These are phyloP conservation scores for Meiosimyza platycephala DNA, from an alignment of 2,888 invertebrate genomes.

Conservation along the genomic window DNA sequence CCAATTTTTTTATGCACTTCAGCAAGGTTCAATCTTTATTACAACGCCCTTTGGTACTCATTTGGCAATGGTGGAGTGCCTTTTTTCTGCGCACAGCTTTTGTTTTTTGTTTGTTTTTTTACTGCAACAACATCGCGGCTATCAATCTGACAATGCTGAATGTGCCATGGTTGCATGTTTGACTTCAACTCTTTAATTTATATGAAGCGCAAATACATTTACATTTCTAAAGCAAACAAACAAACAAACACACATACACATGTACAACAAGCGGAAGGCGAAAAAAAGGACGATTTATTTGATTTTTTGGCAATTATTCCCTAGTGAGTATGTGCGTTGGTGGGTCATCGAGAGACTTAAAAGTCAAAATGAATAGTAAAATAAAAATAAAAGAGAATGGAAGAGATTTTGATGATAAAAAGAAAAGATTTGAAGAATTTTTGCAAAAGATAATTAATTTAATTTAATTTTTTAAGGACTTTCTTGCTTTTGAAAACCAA, in stretches of 20 bases:
- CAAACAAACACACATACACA: constrained; percentile 11
- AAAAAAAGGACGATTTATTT: constrained; percentile 19
- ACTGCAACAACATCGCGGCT: constrained; percentile 9
- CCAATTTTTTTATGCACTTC: not conserved
- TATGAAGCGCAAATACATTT: constrained; percentile 26
- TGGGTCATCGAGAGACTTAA: not conserved
- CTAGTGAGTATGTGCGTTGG: constrained; percentile 2
- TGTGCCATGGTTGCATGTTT: not conserved
- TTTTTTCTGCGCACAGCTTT: constrained; percentile 5
- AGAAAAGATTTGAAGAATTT: too few relatives aligned
- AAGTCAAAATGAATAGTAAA: constrained; percentile 1
- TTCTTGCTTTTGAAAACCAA: too few relatives aligned
- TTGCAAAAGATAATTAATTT: too few relatives aligned
- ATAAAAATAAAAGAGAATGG: not conserved
- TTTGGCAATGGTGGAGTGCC: constrained; percentile 50
- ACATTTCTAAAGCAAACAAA: constrained; percentile 19
- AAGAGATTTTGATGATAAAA: too few relatives aligned
- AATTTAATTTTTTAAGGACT: too few relatives aligned
- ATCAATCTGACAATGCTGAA: constrained; percentile 31
- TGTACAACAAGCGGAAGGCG: not conserved
- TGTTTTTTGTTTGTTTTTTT: not conserved
- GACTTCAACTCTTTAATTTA: constrained; percentile 31
- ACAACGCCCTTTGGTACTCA: constrained; percentile 45
- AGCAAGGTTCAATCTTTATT: constrained; percentile 43
- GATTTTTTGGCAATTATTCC: constrained; percentile 25